Evolutionary conservation across 2,888 invertebrate species (phyloP).

Genomic region (Caprella mutica): DNA sequence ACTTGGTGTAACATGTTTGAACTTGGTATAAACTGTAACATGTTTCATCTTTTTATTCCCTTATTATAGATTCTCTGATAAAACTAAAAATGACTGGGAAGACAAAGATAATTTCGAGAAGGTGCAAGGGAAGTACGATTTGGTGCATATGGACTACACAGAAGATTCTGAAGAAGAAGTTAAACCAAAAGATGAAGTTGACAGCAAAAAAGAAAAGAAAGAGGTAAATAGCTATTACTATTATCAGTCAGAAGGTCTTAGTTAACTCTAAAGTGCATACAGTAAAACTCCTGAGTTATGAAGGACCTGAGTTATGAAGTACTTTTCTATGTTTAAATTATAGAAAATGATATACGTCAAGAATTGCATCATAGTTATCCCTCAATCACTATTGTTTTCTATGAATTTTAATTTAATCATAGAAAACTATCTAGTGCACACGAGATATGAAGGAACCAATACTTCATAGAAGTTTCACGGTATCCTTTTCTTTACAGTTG

Average conservation of each 20-base stretch:
- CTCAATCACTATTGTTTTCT: neutral
- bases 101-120: conserved; percentile 39
- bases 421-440: no score
- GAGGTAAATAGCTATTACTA: no score
- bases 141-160: conserved; percentile 43
- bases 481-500: neutral
- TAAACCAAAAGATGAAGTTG: conserved; percentile 37
- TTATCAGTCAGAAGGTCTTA: no score
- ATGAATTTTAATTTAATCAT: neutral
- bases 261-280: neutral
- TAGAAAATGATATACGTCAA: no score
- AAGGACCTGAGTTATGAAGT: no score
- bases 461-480: no score
- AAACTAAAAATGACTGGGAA: conserved; percentile 43
- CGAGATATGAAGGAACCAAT: no score
- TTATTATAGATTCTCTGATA: conserved; percentile 43
- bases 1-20: no score
- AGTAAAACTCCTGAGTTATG: neutral
- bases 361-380: no score
- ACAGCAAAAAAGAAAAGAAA: conserved; percentile 2
- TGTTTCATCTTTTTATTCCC: no score
- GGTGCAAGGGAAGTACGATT: conserved; percentile 41
- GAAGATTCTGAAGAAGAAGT: conserved; percentile 39
- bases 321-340: no score
- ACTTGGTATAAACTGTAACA: no score